phyloP scores from a whole-genome alignment of 2,888 invertebrate species.

The Epirrita christyi region DNA sequence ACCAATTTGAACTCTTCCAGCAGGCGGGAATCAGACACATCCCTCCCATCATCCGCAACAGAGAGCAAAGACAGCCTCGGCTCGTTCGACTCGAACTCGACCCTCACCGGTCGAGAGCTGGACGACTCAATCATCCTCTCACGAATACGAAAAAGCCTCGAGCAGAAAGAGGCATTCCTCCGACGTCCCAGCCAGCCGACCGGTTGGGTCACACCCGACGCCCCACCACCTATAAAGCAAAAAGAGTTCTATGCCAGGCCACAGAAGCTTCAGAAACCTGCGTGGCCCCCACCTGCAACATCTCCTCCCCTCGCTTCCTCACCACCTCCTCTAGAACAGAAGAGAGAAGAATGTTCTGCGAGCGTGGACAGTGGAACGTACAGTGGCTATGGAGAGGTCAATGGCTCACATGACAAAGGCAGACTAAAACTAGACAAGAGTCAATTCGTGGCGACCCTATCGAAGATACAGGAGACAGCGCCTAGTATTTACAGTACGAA shows the following conservation, averaged over 20 bases:
- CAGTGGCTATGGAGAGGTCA: slow-evolving; percentile 77
- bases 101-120: slow-evolving; percentile 87
- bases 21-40: slow-evolving; percentile 86
- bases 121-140: slow-evolving; percentile 90
- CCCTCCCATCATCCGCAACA: slow-evolving; percentile 86
- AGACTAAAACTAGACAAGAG: slow-evolving; percentile 73
- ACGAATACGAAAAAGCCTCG: slow-evolving; percentile 92
- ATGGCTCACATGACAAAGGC: slow-evolving; percentile 70
- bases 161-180: slow-evolving; percentile 95
- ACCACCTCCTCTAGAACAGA: slow-evolving; percentile 83
- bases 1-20: slow-evolving; percentile 48
- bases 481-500: slow-evolving; percentile 71
- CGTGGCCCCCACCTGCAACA: slow-evolving; percentile 87
- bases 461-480: slow-evolving; percentile 87
- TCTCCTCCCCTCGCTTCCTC: slow-evolving; percentile 83
- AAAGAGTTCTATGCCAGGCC: slow-evolving; percentile 92
- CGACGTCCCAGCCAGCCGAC: slow-evolving; percentile 89
- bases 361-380: slow-evolving; percentile 78
- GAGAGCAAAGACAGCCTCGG: slow-evolving; percentile 88
- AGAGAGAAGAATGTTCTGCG: slow-evolving; percentile 78
- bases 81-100: slow-evolving; percentile 88
- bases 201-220: slow-evolving; percentile 83
- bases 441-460: slow-evolving; percentile 85
- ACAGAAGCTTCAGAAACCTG: slow-evolving; percentile 89
- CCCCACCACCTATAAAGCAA: slow-evolving; percentile 82